These are phyloP conservation scores for Trichonephila inaurata DNA, from an alignment of 1,140 invertebrate genomes.

Conservation along the genomic window DNA sequence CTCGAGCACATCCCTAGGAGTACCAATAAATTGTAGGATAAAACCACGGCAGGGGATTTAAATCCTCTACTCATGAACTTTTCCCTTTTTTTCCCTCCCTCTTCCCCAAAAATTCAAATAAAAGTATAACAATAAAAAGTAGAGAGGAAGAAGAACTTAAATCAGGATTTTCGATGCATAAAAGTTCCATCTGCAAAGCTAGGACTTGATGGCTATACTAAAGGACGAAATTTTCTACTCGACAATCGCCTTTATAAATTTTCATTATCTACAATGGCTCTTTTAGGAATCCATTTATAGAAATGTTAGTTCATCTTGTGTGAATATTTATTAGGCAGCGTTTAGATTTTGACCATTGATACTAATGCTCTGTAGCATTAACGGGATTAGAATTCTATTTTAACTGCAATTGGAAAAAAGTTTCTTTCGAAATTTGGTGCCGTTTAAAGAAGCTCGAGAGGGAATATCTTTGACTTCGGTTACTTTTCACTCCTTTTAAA, in stretches of 20 bases:
- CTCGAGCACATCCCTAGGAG: slow-evolving; percentile 23
- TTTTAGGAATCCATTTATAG: slow-evolving; percentile 47
- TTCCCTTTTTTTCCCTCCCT: neutral
- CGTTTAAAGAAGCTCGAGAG: neutral
- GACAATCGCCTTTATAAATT: slow-evolving; percentile 49
- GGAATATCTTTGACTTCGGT: neutral
- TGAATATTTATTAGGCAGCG: slow-evolving; percentile 7
- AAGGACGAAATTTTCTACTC: neutral
- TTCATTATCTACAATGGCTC: slow-evolving; percentile 48
- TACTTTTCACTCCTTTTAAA: too few species aligned
- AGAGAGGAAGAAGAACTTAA: slow-evolving; percentile 31
- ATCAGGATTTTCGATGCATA: slow-evolving; percentile 55
- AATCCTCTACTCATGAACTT: slow-evolving; percentile 41
- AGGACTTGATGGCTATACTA: slow-evolving; percentile 9
- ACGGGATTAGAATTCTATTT: neutral
- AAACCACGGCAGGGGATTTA: slow-evolving; percentile 20
- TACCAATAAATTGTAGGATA: slow-evolving; percentile 48
- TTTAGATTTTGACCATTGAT: slow-evolving; percentile 36
- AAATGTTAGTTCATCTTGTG: slow-evolving; percentile 29
- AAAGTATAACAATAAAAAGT: slow-evolving; percentile 13
- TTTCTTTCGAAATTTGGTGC: neutral
- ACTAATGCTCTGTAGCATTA: neutral
- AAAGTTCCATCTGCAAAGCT: slow-evolving; percentile 28
- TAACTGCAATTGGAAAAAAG: neutral
- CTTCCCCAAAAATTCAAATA: slow-evolving; percentile 21